phyloP scores from a whole-genome alignment of 2,888 invertebrate species.

The Urechis unicinctus region DNA sequence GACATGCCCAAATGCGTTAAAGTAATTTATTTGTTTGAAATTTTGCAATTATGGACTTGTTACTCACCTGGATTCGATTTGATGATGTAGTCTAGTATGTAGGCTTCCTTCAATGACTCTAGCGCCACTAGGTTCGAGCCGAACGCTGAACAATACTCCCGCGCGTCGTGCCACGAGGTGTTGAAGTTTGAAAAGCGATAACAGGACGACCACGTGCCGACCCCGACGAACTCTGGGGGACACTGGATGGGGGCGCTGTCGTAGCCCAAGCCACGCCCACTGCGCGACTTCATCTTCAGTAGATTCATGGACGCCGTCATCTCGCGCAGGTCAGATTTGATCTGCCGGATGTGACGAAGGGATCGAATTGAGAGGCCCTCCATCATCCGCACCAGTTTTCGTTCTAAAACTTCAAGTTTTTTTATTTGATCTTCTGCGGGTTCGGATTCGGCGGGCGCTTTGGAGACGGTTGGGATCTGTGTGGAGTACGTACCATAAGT shows the following conservation, averaged over 20 bases:
- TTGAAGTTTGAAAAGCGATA: slow-evolving; percentile 37
- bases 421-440: slow-evolving; percentile 4
- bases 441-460: not conserved
- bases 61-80: slow-evolving; percentile 31
- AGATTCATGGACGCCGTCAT: slow-evolving; percentile 9
- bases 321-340: slow-evolving; percentile 18
- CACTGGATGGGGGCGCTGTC: slow-evolving; percentile 15
- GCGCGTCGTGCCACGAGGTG: slow-evolving; percentile 36
- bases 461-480: not conserved
- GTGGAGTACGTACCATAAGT: not conserved
- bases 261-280: not conserved
- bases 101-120: slow-evolving; percentile 33
- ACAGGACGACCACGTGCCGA: slow-evolving; percentile 32
- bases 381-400: slow-evolving; percentile 17
- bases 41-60: too few species aligned
- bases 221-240: slow-evolving; percentile 29
- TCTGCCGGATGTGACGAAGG: slow-evolving; percentile 27
- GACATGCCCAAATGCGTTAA: too few species aligned
- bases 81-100: slow-evolving; percentile 32
- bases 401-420: slow-evolving; percentile 15
- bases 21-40: too few species aligned
- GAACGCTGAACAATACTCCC: slow-evolving; percentile 35
- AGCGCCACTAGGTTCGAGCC: slow-evolving; percentile 33
- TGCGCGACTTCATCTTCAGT: slow-evolving; percentile 8
- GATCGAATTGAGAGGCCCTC: slow-evolving; percentile 25